Conservation (phyloP, 2,888 invertebrate genomes). For the Leucoptera coffeella region DNA sequence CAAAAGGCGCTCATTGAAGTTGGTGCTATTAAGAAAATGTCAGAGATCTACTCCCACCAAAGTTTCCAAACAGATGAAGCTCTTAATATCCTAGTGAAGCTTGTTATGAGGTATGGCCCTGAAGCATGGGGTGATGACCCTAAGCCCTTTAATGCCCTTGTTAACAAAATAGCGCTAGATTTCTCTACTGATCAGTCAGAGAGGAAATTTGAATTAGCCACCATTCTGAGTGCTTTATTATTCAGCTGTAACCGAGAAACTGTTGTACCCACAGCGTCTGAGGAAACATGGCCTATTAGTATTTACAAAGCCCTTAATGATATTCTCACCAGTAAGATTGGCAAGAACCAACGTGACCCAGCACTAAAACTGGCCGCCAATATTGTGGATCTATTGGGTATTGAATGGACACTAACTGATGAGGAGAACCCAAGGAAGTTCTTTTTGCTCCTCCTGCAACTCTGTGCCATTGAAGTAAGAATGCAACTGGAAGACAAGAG, state of each 20-base stretch:
- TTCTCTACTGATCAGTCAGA: slow-evolving; percentile 86
- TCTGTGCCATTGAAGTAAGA: slow-evolving; percentile 87
- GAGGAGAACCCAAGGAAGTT: slow-evolving; percentile 78
- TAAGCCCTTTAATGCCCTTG: slow-evolving; percentile 72
- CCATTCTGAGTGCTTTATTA: slow-evolving; percentile 68
- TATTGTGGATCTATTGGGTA: slow-evolving; percentile 73
- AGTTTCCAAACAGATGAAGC: slow-evolving; percentile 89
- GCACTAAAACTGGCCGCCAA: slow-evolving; percentile 78
- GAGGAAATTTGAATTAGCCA: slow-evolving; percentile 82
- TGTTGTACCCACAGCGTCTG: slow-evolving; percentile 56
- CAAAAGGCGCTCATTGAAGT: slow-evolving; percentile 72
- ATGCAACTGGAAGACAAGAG: slow-evolving; percentile 89
- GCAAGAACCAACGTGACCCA: slow-evolving; percentile 83
- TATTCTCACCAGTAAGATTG: slow-evolving; percentile 80
- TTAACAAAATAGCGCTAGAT: slow-evolving; percentile 78
- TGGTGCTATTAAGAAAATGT: slow-evolving; percentile 75
- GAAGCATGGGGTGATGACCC: slow-evolving; percentile 73
- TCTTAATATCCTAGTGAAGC: slow-evolving; percentile 68
- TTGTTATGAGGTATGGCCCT: slow-evolving; percentile 67
- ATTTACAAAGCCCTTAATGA: slow-evolving; percentile 77
- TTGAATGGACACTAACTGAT: slow-evolving; percentile 78
- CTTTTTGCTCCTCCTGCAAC: slow-evolving; percentile 73
- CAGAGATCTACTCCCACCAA: slow-evolving; percentile 80
- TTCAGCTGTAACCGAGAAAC: slow-evolving; percentile 65
- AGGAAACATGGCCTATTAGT: slow-evolving; percentile 76